Evolutionary conservation across 2,888 invertebrate genomes (phyloP).

Genomic region (Aspidiotus destructor): DNA sequence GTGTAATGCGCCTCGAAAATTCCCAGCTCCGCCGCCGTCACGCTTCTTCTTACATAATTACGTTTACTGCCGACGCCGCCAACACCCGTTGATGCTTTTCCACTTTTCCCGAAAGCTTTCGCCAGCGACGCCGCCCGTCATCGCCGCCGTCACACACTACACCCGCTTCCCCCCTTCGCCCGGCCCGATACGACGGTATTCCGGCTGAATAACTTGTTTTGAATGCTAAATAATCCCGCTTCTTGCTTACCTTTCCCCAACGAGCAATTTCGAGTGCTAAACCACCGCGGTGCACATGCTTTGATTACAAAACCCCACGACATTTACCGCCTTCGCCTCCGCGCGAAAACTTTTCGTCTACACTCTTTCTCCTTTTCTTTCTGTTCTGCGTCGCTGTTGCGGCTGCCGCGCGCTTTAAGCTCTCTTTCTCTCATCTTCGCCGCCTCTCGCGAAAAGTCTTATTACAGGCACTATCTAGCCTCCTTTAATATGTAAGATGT

Average conservation of each 20-base stretch:
- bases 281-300: conserved; percentile 30
- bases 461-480: conserved; percentile 35
- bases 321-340: conserved; percentile 11
- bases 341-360: too few relatives aligned
- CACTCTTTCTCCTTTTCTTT: conserved; percentile 1
- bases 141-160: conserved; percentile 6
- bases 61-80: conserved; percentile 8
- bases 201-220: conserved; percentile 31
- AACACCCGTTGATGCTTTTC: background rate
- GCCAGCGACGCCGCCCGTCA: conserved; percentile 5
- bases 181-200: conserved; percentile 5
- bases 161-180: background rate
- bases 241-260: conserved; percentile 29
- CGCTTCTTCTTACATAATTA: conserved; percentile 22
- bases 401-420: background rate
- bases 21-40: conserved; percentile 6
- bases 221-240: conserved; percentile 31
- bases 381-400: background rate
- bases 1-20: conserved; percentile 30
- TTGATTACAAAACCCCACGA: conserved; percentile 29
- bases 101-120: conserved; percentile 10
- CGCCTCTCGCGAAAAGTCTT: background rate
- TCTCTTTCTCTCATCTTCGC: conserved; percentile 2
- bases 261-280: conserved; percentile 29
- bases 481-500: conserved; percentile 28